Base-by-base conservation (phyloP, 1,140 invertebrate species). In the Triops longicaudatus region DNA sequence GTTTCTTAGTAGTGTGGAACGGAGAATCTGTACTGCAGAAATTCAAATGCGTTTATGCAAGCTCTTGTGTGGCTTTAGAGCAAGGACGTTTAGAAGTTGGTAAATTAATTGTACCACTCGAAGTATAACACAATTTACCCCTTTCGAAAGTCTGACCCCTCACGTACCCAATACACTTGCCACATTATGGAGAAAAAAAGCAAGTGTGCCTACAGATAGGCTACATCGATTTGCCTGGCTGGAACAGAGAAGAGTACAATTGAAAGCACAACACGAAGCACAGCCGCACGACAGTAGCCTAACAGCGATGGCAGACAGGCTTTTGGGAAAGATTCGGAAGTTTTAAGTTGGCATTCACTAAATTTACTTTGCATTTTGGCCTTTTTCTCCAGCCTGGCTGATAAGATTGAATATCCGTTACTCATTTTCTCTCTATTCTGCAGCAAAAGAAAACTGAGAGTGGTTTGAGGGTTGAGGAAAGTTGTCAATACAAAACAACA, bases 221-320 rank as follows among this genome's bases (percentile, higher is more conserved):
- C 50, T 63, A 63, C 50, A 63, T 63, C 50, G 50, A 63, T 63
- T 63, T 63, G 50, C 50, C 50, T 63, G 50, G 50, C 50, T 63
- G 50, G 50, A 14, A 63, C 50, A 63, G 17, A 10, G 50, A 63
- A 63, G 10, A 63, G 50, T 14, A 63, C 50, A 63, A 63, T 63
- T 63, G 50, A 63, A 22, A n/a, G n/a, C n/a, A n/a, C n/a, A n/a
- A n/a, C n/a, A n/a, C n/a, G n/a, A n/a, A n/a, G n/a, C n/a, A 63
- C 17, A 63, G 22, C 50, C 50, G 50, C 50, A 63, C 50, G 17
- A 22, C 22, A 22, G 50, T 63, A 63, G 50, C 50, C 14, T 4
- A 14, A 63, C 14, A 63, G 50, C 50, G 50, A 63, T 14, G 7
- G 14, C 50, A 63, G 50, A 63, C 14, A 63, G 17, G 50, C 50